phyloP scores from a whole-genome alignment of 2,113 vertebrate genomes.

The Serinus canaria region DNA sequence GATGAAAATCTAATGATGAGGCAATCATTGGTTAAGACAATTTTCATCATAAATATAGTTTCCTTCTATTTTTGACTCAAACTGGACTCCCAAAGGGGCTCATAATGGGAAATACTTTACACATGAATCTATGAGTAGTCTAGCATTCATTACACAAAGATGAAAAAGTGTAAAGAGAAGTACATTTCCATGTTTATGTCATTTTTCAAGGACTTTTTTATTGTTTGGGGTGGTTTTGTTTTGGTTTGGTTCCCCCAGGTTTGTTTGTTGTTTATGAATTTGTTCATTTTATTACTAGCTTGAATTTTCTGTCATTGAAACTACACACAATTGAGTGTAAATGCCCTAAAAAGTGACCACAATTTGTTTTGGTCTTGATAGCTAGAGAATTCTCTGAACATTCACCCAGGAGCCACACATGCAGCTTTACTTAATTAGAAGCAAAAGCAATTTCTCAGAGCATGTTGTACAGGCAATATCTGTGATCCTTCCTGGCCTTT shows the following conservation, averaged over 20 bases:
- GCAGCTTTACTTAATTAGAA: background rate
- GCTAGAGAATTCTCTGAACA: background rate
- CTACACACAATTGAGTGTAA: background rate
- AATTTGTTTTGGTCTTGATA: background rate
- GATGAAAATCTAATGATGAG: background rate
- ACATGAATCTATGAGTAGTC: background rate
- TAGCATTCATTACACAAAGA: background rate
- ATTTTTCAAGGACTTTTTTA: background rate
- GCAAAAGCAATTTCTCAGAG: background rate
- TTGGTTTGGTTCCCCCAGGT: background rate
- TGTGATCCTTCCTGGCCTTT: background rate
- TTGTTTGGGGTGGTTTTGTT: background rate
- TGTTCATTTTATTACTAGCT: background rate
- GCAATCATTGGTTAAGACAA: background rate
- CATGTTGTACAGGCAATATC: background rate
- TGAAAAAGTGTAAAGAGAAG: background rate
- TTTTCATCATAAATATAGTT: background rate
- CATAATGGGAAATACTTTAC: background rate
- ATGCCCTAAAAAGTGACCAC: background rate
- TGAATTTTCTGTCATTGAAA: background rate
- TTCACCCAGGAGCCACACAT: background rate
- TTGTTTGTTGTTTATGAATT: background rate
- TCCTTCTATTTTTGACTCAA: background rate
- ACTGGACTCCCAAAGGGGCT: background rate
- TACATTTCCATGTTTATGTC: background rate